Conservation (phyloP, 1,140 invertebrate genomes). For the Orussus abietinus region DNA sequence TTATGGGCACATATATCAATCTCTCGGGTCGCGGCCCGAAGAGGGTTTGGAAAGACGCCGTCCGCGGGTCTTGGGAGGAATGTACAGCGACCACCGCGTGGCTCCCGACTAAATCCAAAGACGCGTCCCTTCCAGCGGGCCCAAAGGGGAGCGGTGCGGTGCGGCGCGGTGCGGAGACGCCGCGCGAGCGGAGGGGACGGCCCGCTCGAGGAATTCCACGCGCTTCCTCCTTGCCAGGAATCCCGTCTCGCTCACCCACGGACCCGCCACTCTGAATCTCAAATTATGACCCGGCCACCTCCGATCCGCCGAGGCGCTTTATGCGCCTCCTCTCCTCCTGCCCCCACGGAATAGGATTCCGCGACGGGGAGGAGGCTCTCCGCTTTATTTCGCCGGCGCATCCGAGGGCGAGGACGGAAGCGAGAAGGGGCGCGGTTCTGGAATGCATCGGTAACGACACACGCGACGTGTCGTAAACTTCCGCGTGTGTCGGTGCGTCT, state of each 20-base stretch:
- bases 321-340: conserved; percentile 6
- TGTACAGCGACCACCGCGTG: too few species aligned
- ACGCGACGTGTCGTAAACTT: not conserved
- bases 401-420: not conserved
- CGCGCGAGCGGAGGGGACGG: not conserved
- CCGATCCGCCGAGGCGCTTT: conserved; percentile 4
- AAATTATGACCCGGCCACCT: conserved; percentile 10
- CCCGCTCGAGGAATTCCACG: conserved; percentile 10
- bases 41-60: too few species aligned
- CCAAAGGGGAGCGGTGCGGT: too few species aligned
- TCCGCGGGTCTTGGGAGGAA: too few species aligned
- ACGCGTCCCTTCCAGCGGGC: too few species aligned
- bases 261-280: conserved; percentile 13
- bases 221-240: conserved; percentile 13
- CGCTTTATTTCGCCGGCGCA: conserved; percentile 2
- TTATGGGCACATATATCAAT: too few species aligned
- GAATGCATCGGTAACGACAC: conserved; percentile 6
- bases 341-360: not conserved
- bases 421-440: conserved; percentile 1
- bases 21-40: too few species aligned
- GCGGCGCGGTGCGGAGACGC: too few species aligned
- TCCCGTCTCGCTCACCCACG: conserved; percentile 10
- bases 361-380: not conserved
- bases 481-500: conserved; percentile 1
- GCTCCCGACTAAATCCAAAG: too few species aligned